Evolutionary conservation across 1,140 invertebrate genomes (phyloP).

Genomic region (Camponotus pennsylvanicus): DNA sequence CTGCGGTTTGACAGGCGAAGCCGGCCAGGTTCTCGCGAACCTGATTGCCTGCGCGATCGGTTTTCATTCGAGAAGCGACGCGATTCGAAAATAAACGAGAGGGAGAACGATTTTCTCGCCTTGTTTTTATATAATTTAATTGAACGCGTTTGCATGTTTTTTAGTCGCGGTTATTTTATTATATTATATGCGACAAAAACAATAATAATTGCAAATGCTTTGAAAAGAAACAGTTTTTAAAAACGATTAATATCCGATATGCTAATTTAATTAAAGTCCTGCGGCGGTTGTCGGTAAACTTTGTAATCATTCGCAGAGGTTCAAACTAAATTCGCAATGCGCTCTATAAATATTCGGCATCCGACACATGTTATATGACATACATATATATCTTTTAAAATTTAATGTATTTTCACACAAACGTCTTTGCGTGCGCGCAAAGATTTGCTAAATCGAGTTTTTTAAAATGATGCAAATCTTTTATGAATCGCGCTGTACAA

Average conservation of each 20-base stretch:
- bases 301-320: too few species aligned
- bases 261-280: neutral
- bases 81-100: too few species aligned
- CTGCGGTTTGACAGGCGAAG: neutral
- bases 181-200: neutral
- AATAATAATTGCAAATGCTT: neutral
- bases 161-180: neutral
- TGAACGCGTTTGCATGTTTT: neutral
- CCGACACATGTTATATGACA: too few species aligned
- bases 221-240: neutral
- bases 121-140: neutral
- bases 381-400: too few species aligned
- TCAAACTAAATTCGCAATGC: neutral
- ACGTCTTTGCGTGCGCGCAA: too few species aligned
- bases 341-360: neutral
- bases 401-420: neutral
- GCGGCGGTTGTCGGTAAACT: too few species aligned
- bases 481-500: slow-evolving; percentile 13
- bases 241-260: neutral
- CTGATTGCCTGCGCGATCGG: neutral
- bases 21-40: neutral
- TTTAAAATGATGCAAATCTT: neutral
- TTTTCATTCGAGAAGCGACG: neutral
- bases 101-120: neutral
- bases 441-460: neutral